phyloP scores from a whole-genome alignment of 2,888 invertebrate species.

The Agrilus cyanescens region DNA sequence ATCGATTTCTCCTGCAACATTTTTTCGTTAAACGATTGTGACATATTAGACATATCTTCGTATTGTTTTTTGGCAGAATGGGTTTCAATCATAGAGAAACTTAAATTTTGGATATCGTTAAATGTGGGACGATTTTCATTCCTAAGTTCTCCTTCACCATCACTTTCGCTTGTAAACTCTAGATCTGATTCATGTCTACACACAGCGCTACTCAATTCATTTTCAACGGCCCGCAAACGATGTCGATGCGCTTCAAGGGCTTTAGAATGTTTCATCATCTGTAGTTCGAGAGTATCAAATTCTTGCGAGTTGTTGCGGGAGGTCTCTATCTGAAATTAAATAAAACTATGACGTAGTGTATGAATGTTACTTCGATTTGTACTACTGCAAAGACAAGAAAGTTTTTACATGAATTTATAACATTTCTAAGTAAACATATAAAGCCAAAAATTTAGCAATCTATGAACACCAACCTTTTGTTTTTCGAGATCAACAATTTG shows the following conservation, averaged over 20 bases:
- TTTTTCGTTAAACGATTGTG: conserved; percentile 35
- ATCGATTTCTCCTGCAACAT: conserved; percentile 32
- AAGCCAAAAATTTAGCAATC: neutral
- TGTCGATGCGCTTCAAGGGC: conserved; percentile 57
- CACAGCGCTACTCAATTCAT: conserved; percentile 40
- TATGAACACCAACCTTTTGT: conserved; percentile 37
- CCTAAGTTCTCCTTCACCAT: conserved; percentile 21
- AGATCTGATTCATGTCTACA: conserved; percentile 31
- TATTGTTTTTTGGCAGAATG: conserved; percentile 23
- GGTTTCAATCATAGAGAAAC: conserved; percentile 31
- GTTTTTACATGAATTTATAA: conserved; percentile 36
- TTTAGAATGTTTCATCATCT: conserved; percentile 44
- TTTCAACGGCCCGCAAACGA: conserved; percentile 53
- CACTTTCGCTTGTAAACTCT: conserved; percentile 36
- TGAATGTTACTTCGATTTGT: too few relatives aligned
- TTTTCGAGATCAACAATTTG: conserved; percentile 52
- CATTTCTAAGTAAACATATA: too few relatives aligned
- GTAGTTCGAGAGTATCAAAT: conserved; percentile 56
- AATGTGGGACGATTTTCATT: conserved; percentile 39
- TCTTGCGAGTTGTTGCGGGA: conserved; percentile 56
- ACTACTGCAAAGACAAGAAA: too few relatives aligned
- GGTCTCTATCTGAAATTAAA: conserved; percentile 39
- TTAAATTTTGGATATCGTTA: conserved; percentile 37
- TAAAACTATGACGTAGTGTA: too few relatives aligned
- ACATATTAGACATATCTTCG: conserved; percentile 30